Evolutionary conservation across 2,888 invertebrate genomes (phyloP).

Genomic region (Polydrusus pterygomalis): DNA sequence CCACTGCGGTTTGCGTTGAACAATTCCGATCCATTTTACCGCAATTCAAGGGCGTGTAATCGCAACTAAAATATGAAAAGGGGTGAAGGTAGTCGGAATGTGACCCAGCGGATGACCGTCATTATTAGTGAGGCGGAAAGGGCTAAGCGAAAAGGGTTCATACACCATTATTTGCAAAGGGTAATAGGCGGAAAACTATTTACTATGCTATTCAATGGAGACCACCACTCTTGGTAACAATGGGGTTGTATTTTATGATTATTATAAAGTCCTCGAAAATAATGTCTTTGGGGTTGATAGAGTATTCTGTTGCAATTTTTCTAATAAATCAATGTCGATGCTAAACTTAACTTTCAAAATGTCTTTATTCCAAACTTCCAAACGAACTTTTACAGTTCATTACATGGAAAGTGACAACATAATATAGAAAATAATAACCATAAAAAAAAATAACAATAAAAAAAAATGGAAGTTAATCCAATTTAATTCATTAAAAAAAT

Average conservation of each 20-base stretch:
- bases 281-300: not conserved
- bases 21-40: slow-evolving; percentile 45
- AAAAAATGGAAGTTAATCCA: too few species aligned
- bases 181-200: slow-evolving; percentile 53
- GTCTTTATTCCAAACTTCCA: too few species aligned
- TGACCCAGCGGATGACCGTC: slow-evolving; percentile 47
- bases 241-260: slow-evolving; percentile 26
- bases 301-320: not conserved
- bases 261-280: slow-evolving; percentile 18
- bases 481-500: too few species aligned
- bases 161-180: slow-evolving; percentile 49
- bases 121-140: slow-evolving; percentile 52
- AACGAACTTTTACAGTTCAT: too few species aligned
- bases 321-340: not conserved
- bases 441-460: too few species aligned
- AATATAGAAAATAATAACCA: too few species aligned
- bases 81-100: slow-evolving; percentile 39
- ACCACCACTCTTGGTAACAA: slow-evolving; percentile 25
- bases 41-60: slow-evolving; percentile 49
- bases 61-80: slow-evolving; percentile 42
- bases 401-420: too few species aligned
- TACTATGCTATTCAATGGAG: slow-evolving; percentile 25
- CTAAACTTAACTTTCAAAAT: too few species aligned
- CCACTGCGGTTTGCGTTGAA: slow-evolving; percentile 3
- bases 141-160: slow-evolving; percentile 44